Conservation (phyloP, 2,113 vertebrate genomes). For the Garra rufa region DNA sequence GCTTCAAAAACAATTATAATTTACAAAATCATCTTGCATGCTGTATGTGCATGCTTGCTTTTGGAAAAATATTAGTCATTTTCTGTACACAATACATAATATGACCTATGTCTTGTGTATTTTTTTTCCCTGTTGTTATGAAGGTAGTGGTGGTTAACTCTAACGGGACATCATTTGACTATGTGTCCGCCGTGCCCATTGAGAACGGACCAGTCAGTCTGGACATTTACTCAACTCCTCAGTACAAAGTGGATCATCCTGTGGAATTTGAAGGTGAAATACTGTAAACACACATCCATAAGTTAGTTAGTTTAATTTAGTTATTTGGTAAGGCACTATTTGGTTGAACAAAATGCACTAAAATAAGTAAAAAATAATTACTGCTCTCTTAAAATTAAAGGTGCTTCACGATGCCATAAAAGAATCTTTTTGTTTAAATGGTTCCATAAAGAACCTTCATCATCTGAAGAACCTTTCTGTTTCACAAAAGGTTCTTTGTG, state of each 20-base stretch:
- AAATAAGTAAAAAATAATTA: not conserved
- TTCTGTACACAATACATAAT: not conserved
- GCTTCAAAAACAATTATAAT: no score
- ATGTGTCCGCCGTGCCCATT: conserved; percentile 77
- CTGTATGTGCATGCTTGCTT: not conserved
- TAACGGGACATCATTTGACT: conserved; percentile 92
- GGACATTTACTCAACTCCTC: conserved; percentile 91
- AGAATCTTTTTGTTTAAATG: no score
- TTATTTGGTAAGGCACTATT: no score
- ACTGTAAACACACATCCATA: not conserved
- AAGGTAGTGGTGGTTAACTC: conserved; percentile 86
- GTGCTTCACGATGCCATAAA: no score
- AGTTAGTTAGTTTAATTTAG: no score
- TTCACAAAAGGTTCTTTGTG: no score
- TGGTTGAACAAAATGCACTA: not conserved
- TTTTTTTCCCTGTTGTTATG: conserved; percentile 31
- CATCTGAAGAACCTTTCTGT: no score
- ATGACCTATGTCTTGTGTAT: not conserved
- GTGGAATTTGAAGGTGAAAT: conserved; percentile 77
- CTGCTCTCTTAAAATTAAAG: no score
- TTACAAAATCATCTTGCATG: not conserved
- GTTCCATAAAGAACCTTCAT: no score
- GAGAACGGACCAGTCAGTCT: conserved; percentile 89
- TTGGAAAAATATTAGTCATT: not conserved
- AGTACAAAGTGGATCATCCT: conserved; percentile 85